Base-by-base conservation (phyloP, 1,140 invertebrate genomes). In the Diorhabda elongata region DNA sequence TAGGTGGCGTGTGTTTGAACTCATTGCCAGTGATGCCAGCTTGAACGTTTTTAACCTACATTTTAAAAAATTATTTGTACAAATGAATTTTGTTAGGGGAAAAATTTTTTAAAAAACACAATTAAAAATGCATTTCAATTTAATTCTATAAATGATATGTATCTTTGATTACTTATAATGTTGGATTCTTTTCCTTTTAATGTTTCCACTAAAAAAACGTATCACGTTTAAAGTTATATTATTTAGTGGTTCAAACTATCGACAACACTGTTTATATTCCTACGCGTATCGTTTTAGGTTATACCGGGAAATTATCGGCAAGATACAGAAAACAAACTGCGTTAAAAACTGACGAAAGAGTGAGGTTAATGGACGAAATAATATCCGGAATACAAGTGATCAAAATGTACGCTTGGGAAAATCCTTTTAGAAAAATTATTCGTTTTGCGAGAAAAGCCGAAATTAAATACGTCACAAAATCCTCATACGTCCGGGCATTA, bases 401-500 rank as follows among this genome's bases (percentile, higher is more conserved):
- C 66, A 94, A 94, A 80, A 91, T 93, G 90, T 91, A 91, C 74
- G 86, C 88, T 0, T 92, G 90, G 90, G 90, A 92, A 74, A 87
- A 86, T 72, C 87, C 89, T 0, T 92, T 91, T 72, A 84, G 85
- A 42, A 82, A 84, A n/a, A 71, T 90, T 2, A 82, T 91, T 2
- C 81, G 84, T 7, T 58, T 82, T 0, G 87, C 87, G 0, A 80
- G 90, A 68, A 85, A 75, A 71, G 76, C 84, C 41, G 89, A 91
- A 80, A 76, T 90, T 3, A 81, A 81, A 59, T 84, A 87, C 4
- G 85, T 91, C 2, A 82, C 79, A 7, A 87, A 87, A 68, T 84
- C 85, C 9, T 88, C 90, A 0, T 87, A 88, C 65, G 82, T 93
- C 2, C 85, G 91, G 66, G 90, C 88, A 1, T 78, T 92, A 3